These are phyloP conservation scores for Sturnus vulgaris DNA, from an alignment of 2,113 vertebrate species.

Conservation along the genomic window DNA sequence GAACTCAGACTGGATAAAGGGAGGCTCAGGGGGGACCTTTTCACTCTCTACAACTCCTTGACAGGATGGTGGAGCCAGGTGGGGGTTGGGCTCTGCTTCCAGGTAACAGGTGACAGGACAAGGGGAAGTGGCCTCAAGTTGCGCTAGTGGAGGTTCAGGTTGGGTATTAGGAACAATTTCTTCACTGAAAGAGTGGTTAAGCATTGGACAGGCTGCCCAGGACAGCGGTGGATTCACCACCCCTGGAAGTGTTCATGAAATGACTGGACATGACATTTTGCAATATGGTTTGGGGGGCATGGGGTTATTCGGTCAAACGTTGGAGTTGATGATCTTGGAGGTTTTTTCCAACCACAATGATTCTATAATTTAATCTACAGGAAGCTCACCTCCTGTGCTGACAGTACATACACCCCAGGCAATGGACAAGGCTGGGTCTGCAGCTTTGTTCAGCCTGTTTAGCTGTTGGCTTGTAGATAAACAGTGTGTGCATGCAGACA, in stretches of 20 bases:
- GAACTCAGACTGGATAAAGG: not conserved
- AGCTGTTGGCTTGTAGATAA: not conserved
- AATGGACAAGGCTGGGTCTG: not conserved
- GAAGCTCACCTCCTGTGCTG: not conserved
- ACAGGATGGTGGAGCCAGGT: not conserved
- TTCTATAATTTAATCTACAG: not conserved
- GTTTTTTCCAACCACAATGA: not conserved
- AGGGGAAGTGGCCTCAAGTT: not conserved
- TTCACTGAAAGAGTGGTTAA: not conserved
- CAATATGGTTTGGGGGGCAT: not conserved
- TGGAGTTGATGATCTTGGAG: not conserved
- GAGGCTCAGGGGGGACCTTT: not conserved
- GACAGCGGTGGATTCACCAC: not conserved
- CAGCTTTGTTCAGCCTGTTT: not conserved
- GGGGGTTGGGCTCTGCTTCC: not conserved
- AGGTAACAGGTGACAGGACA: not conserved
- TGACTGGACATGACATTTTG: not conserved
- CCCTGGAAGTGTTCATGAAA: not conserved
- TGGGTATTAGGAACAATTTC: not conserved
- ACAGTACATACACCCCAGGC: rapidly evolving
- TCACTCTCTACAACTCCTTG: not conserved
- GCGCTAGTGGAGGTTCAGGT: not conserved
- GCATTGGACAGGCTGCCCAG: not conserved
- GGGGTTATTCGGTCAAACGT: not conserved
- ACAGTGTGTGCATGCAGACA: not conserved